Percentiles rank a stretch among this genome's conserved stretches.
phyloP scores from a whole-genome alignment of 2,888 invertebrate species.

The Coleophora flavipennella region DNA sequence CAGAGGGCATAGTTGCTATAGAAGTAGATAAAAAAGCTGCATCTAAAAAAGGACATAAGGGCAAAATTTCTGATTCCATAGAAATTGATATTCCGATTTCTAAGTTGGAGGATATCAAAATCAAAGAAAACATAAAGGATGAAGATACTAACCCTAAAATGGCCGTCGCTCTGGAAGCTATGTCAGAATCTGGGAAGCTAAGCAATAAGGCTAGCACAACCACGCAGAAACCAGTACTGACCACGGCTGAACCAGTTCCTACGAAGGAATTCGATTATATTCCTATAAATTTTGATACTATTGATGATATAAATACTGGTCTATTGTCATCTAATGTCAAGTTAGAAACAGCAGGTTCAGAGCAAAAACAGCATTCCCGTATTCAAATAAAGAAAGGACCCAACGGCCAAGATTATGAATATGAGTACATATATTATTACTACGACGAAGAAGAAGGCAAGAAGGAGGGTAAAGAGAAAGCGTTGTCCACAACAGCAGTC shows the following conservation, averaged over 20 bases:
- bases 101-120: conserved; percentile 62
- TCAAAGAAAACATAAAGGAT: conserved; percentile 64
- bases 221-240: conserved; percentile 70
- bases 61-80: conserved; percentile 51
- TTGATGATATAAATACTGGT: conserved; percentile 62
- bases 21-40: conserved; percentile 58
- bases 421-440: conserved; percentile 93
- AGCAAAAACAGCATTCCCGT: conserved; percentile 79
- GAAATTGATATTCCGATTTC: conserved; percentile 64
- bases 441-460: conserved; percentile 81
- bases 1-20: conserved; percentile 61
- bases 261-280: conserved; percentile 55
- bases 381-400: conserved; percentile 91
- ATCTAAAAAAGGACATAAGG: conserved; percentile 49
- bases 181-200: conserved; percentile 63
- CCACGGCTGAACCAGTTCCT: conserved; percentile 57
- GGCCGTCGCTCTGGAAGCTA: conserved; percentile 57
- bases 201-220: conserved; percentile 54
- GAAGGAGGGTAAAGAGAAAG: conserved; percentile 41
- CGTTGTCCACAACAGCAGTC: conserved; percentile 32
- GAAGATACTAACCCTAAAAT: conserved; percentile 56
- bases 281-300: conserved; percentile 64
- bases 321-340: conserved; percentile 65
- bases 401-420: conserved; percentile 92
- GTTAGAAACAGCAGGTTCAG: conserved; percentile 76